Evolutionary conservation across 2,113 vertebrate genomes (phyloP).

Genomic region (Tachycineta bicolor): DNA sequence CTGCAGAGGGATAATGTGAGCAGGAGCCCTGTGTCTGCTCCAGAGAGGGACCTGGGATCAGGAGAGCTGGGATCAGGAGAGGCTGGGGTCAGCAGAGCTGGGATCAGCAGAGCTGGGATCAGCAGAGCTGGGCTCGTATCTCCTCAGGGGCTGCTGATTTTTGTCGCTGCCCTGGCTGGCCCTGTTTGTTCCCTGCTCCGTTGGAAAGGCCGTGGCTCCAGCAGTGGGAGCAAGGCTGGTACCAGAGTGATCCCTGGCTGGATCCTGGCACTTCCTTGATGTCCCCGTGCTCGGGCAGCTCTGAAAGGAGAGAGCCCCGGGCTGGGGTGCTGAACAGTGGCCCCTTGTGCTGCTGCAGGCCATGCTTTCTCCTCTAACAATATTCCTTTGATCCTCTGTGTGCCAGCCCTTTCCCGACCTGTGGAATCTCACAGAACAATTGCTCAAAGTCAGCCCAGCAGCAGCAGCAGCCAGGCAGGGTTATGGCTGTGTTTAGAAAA

Average conservation of each 20-base stretch:
- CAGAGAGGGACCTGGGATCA: not conserved
- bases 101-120: not conserved
- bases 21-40: not conserved
- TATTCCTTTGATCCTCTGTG: conserved; percentile 51
- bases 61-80: too few species aligned
- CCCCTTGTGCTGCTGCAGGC: conserved; percentile 32
- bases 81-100: not conserved
- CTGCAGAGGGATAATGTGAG: not conserved
- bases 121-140: not conserved
- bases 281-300: not conserved
- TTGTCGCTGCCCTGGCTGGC: not conserved
- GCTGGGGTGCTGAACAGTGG: conserved; percentile 24
- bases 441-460: not conserved
- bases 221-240: not conserved
- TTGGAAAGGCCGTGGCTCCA: not conserved
- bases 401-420: not conserved
- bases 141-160: not conserved
- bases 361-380: conserved; percentile 37
- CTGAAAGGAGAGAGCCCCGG: not conserved
- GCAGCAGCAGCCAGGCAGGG: not conserved
- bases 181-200: not conserved
- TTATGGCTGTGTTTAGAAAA: not conserved
- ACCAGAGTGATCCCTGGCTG: not conserved
- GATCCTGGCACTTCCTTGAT: conserved; percentile 60
- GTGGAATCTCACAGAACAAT: not conserved